Evolutionary conservation across 2,888 invertebrate species (phyloP), one percentile per base, ranked within the genome.

Genomic region (Cantharis lateralis): DNA sequence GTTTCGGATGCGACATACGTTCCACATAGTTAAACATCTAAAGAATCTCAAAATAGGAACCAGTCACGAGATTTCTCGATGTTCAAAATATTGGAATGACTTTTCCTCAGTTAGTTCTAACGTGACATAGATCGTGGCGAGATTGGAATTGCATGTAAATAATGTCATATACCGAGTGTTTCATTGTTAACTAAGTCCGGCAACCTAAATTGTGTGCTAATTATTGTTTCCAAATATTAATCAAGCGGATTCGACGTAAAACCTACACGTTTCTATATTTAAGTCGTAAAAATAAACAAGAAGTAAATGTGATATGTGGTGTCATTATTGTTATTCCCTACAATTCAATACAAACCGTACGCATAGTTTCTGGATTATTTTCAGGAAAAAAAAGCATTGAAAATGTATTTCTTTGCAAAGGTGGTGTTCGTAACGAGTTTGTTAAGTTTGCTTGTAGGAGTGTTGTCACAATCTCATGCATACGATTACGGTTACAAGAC

Each of bases 11-110:
- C 80, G 87, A 87, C 86, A 70, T 82, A 85, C 85, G 86, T 83
- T 74, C 68, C 81, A 82, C 82, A 85, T 85, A 84, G 83, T 85
- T 85, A 84, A 82, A 80, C 82, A 83, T 83, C 81, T 81, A 79
- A 83, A 84, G 71, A 79, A 81, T 72, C 85, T 80, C 76, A 82
- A 86, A 86, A 86, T 86, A 86, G 82, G 79, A 74, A 48, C 66
- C 75, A 81, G 83, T 83, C 85, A 84, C 80, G 84, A 83, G 84
- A 74, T 73, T 80, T 81, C 80, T 85, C 81, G 78, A 69, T 76
- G 75, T 84, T 80, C 78, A 70, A 76, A 75, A 75, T 76, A 80
- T 79, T 76, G 76, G 83, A 80, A 81, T 80, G 81, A 83, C 80
- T 84, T 84, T 84, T 84, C 81, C 3, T 24, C 10, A 7, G n/a